Conservation (phyloP, 2,888 invertebrate genomes). For the Tachystola acroxantha region DNA sequence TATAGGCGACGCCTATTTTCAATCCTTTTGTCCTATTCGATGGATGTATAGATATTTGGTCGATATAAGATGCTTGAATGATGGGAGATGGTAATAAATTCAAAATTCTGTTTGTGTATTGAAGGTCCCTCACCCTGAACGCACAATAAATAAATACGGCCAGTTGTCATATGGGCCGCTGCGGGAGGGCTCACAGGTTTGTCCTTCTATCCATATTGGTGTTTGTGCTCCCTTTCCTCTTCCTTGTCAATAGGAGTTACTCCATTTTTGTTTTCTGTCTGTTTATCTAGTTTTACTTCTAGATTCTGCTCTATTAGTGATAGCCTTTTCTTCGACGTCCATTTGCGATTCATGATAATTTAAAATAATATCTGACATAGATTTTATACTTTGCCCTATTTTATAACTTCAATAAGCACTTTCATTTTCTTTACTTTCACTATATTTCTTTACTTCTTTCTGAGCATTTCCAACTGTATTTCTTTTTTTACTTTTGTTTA, state of each 20-base stretch:
- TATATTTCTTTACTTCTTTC: slow-evolving; percentile 31
- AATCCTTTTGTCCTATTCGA: slow-evolving; percentile 48
- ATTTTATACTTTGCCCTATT: slow-evolving; percentile 2
- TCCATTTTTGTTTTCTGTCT: slow-evolving; percentile 37
- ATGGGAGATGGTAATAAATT: slow-evolving; percentile 47
- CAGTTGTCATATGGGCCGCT: slow-evolving; percentile 83
- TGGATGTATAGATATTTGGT: slow-evolving; percentile 54
- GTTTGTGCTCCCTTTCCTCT: slow-evolving; percentile 70
- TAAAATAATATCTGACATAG: neutral
- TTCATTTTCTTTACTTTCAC: slow-evolving; percentile 42
- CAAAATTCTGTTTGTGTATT: slow-evolving; percentile 79
- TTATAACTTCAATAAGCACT: slow-evolving; percentile 39
- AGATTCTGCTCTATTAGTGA: slow-evolving; percentile 32
- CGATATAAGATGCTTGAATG: slow-evolving; percentile 34
- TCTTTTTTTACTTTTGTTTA: slow-evolving; percentile 63
- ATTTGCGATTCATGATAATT: slow-evolving; percentile 39
- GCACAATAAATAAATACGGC: slow-evolving; percentile 78
- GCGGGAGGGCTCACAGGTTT: slow-evolving; percentile 83
- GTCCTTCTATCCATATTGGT: slow-evolving; percentile 74
- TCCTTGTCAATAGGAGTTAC: slow-evolving; percentile 46
- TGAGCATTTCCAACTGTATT: slow-evolving; percentile 33
- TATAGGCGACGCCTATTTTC: slow-evolving; percentile 40
- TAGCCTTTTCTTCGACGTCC: slow-evolving; percentile 29
- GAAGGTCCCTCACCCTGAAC: slow-evolving; percentile 82
- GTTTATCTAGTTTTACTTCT: slow-evolving; percentile 33